phyloP scores from a whole-genome alignment of 2,888 invertebrate species.

The Malthinus seriepunctatus region DNA sequence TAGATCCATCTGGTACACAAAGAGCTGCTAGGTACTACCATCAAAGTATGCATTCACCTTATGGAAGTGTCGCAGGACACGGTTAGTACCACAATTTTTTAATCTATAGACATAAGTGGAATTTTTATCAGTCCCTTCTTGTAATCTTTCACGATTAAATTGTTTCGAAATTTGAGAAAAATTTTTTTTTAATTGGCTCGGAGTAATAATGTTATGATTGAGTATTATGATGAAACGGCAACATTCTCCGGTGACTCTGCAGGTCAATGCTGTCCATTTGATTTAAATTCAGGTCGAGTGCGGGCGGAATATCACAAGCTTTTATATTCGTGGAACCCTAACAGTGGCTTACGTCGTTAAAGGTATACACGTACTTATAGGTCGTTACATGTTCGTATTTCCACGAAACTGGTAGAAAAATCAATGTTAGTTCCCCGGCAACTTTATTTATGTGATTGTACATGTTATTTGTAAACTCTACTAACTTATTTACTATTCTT shows the following conservation, averaged over 20 bases:
- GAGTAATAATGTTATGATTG: neutral
- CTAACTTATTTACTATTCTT: too few relatives aligned
- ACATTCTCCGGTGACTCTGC: conserved; percentile 27
- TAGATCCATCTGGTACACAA: conserved; percentile 54
- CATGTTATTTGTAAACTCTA: too few relatives aligned
- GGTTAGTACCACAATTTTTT: conserved; percentile 45
- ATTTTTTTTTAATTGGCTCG: too few relatives aligned
- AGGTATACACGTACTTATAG: conserved; percentile 18
- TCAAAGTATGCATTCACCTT: conserved; percentile 57
- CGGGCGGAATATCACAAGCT: conserved; percentile 40
- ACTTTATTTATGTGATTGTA: too few relatives aligned
- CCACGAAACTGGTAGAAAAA: conserved; percentile 1
- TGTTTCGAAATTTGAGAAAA: too few relatives aligned
- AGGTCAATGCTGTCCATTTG: conserved; percentile 38
- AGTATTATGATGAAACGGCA: conserved; percentile 8
- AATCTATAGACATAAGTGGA: too few relatives aligned
- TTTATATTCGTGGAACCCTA: conserved; percentile 21
- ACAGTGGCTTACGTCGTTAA: conserved; percentile 25
- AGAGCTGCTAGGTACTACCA: conserved; percentile 55
- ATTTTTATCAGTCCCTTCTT: neutral
- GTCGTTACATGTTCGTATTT: conserved; percentile 20
- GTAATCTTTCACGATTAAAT: neutral
- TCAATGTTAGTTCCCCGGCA: neutral
- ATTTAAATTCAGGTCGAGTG: conserved; percentile 47
- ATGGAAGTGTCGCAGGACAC: conserved; percentile 53